Base-by-base conservation (phyloP, 1,140 invertebrate genomes). In the Diprion similis region DNA sequence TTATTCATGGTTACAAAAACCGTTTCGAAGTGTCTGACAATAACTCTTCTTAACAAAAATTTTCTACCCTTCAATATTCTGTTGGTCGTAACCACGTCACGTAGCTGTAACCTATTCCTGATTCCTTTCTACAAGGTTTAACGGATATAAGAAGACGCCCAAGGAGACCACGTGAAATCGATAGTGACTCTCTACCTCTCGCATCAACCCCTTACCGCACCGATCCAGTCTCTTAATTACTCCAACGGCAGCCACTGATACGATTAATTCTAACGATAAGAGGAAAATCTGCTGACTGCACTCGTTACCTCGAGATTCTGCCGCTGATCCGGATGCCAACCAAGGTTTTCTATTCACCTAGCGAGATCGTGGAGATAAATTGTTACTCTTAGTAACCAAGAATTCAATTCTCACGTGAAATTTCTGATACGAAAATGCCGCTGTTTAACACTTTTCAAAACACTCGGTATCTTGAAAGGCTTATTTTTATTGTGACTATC, bases 161-260 rank as follows among this genome's bases (percentile, higher is more conserved):
- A 59, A 4, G 51, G 51, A 59, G 51, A 59, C 51, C 51, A 59
- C 1, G 11, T 15, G 51, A 59, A 59, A 59, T 59, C 51, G 51
- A 59, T 59, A 59, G 51, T 59, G 51, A 59, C 51, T 59, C n/a
- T 59, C 51, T 59, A 59, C 51, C 51, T 17, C 51, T 17, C n/a
- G 9, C 11, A 13, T 3, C n/a, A 59, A 13, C 51, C 51, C 51
- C 51, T 17, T 59, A 9, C 11, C 51, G 11, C n/a, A 59, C 51
- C 51, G n/a, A 59, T 59, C 51, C 11, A 59, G n/a, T 4, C 51
- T 59, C 51, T 13, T 59, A 59, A 59, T 59, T 59, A 59, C 51
- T 17, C 11, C 9, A 4, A 13, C 9, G 51, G 51, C 11, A 59
- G 51, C 51, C 9, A 13, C 51, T 59, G n/a, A 59, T 59, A 6